phyloP scores from a whole-genome alignment of 92 coral and sea anemone genomes.

The Scolanthus callimorphus region DNA sequence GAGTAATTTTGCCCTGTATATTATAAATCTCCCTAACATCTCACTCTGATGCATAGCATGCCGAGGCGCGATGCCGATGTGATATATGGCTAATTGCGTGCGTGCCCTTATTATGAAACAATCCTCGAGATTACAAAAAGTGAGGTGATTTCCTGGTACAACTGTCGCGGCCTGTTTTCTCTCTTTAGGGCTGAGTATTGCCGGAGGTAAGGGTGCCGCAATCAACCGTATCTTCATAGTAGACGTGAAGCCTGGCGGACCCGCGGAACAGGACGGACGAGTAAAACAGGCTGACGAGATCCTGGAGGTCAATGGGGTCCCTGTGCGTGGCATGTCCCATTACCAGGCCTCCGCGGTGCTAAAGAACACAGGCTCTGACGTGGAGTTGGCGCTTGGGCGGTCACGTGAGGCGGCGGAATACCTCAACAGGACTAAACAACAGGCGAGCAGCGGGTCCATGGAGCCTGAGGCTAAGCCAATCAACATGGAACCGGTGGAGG shows the following conservation, averaged over 20 bases:
- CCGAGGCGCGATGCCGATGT: too few relatives aligned
- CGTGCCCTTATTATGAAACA: too few relatives aligned
- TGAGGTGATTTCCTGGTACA: too few relatives aligned
- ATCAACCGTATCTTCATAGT: constrained; percentile 95
- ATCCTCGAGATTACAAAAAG: too few relatives aligned
- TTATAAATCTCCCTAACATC: too few relatives aligned
- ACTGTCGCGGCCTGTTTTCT: background rate
- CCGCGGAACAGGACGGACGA: constrained; percentile 89
- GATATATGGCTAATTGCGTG: too few relatives aligned
- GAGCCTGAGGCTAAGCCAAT: constrained; percentile 65
- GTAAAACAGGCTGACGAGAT: constrained; percentile 95
- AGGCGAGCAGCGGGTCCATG: constrained; percentile 38
- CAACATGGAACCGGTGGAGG: constrained; percentile 47
- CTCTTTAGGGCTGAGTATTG: constrained; percentile 85
- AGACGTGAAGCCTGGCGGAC: constrained; percentile 94
- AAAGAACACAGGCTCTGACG: constrained; percentile 86
- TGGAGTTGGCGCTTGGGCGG: constrained; percentile 86
- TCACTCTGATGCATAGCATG: too few relatives aligned
- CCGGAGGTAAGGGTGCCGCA: constrained; percentile 97
- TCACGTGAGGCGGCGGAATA: constrained; percentile 87
- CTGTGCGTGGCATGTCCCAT: constrained; percentile 94
- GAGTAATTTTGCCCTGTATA: too few relatives aligned
- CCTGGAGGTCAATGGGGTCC: constrained; percentile 85
- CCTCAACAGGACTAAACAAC: constrained; percentile 49
- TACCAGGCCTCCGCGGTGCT: constrained; percentile 96